Percentiles rank a stretch among this genome's conserved stretches.
Conservation (phyloP, 2,888 invertebrate genomes). For the Drosophila rellima region DNA sequence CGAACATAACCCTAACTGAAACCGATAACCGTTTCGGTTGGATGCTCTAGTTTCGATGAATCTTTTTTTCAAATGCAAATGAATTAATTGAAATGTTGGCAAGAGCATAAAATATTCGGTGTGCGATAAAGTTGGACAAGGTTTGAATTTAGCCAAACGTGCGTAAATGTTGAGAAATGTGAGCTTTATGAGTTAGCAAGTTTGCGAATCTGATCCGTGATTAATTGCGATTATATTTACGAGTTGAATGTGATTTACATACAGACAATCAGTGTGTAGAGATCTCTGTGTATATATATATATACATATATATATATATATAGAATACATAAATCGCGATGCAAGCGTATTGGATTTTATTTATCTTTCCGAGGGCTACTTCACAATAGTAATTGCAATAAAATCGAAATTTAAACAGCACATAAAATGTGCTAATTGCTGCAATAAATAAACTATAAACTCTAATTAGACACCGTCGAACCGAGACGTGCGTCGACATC, state of each 20-base stretch:
- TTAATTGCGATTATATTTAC: constrained; percentile 53
- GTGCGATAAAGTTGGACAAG: too few relatives aligned
- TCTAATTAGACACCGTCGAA: constrained; percentile 75
- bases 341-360: constrained; percentile 42
- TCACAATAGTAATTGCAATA: constrained; percentile 73
- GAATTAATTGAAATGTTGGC: too few relatives aligned
- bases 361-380: constrained; percentile 51
- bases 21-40: too few relatives aligned
- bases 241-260: constrained; percentile 49
- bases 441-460: constrained; percentile 77
- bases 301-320: constrained; percentile 3
- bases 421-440: constrained; percentile 79
- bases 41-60: too few relatives aligned
- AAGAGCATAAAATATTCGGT: too few relatives aligned
- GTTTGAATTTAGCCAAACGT: too few relatives aligned
- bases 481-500: constrained; percentile 68
- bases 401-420: constrained; percentile 71
- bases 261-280: not conserved
- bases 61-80: too few relatives aligned
- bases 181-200: constrained; percentile 68
- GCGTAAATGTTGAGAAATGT: constrained; percentile 72
- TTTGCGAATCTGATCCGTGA: constrained; percentile 62
- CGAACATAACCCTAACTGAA: too few relatives aligned
- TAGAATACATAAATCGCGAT: constrained; percentile 18
- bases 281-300: not conserved